Evolutionary conservation across 2,113 vertebrate genomes (phyloP).

Genomic region (Pomatostomus ruficeps): DNA sequence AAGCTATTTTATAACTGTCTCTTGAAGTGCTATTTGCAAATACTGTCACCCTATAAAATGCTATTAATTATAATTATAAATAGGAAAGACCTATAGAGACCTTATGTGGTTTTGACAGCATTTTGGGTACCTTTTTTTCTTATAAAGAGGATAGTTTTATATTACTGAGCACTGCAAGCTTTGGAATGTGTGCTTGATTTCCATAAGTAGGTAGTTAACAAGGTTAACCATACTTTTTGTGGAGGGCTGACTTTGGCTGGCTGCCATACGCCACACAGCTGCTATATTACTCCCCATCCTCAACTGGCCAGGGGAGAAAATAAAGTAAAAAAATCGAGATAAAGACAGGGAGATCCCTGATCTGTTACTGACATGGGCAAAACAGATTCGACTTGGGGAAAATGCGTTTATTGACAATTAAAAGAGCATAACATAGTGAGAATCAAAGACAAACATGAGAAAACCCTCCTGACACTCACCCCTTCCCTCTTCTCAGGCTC

Average conservation of each 20-base stretch:
- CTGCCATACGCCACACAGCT: fast-evolving
- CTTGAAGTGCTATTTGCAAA: not conserved
- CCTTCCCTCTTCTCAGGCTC: not conserved
- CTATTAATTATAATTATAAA: not conserved
- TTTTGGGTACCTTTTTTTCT: not conserved
- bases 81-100: not conserved
- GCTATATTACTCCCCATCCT: not conserved
- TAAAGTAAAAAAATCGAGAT: fast-evolving
- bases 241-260: not conserved
- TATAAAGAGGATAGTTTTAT: not conserved
- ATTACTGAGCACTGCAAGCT: not conserved
- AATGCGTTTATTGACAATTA: not conserved
- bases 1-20: not conserved
- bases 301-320: not conserved
- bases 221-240: not conserved
- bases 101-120: not conserved
- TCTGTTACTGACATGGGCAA: fast-evolving
- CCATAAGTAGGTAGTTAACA: not conserved
- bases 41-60: not conserved
- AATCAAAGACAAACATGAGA: not conserved
- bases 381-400: fast-evolving
- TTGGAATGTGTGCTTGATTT: not conserved
- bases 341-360: not conserved
- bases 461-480: not conserved
- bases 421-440: not conserved